A percentile compares a stretch with the other conserved stretches of the same genome.
phyloP scores from a whole-genome alignment of 2,113 vertebrate species.

The Rhynchomys soricoides region DNA sequence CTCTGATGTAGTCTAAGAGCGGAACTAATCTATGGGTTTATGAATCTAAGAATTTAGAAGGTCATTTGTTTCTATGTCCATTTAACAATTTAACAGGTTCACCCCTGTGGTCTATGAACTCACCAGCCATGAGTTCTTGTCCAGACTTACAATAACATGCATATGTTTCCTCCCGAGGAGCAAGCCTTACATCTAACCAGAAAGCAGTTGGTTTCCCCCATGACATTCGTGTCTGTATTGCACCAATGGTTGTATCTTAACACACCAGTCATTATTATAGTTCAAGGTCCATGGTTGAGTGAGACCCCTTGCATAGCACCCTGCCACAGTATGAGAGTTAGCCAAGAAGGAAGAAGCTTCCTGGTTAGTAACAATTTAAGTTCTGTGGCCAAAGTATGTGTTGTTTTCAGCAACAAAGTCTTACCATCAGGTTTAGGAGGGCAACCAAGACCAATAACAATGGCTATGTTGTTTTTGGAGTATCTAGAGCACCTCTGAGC shows the following conservation, averaged over 20 bases:
- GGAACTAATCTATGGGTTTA: background rate
- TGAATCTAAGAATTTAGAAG: background rate
- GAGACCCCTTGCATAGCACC: background rate
- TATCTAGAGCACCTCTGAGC: background rate
- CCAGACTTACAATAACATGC: background rate
- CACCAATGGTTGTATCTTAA: background rate
- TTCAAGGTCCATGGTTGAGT: background rate
- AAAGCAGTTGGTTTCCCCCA: background rate
- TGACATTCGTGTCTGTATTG: background rate
- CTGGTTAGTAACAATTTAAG: background rate
- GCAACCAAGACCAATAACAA: background rate
- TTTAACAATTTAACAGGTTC: background rate
- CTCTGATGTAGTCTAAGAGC: background rate
- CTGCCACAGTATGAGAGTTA: background rate
- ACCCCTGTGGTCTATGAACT: background rate
- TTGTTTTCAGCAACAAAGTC: background rate
- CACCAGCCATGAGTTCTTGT: background rate
- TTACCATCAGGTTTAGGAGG: background rate
- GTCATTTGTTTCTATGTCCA: background rate
- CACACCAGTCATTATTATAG: background rate
- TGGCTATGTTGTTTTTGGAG: background rate
- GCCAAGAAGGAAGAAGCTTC: background rate
- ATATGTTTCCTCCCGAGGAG: background rate
- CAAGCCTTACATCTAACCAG: background rate
- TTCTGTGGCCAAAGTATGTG: background rate